Conservation (phyloP, 2,888 invertebrate species). For the Peribatodes rhomboidaria region DNA sequence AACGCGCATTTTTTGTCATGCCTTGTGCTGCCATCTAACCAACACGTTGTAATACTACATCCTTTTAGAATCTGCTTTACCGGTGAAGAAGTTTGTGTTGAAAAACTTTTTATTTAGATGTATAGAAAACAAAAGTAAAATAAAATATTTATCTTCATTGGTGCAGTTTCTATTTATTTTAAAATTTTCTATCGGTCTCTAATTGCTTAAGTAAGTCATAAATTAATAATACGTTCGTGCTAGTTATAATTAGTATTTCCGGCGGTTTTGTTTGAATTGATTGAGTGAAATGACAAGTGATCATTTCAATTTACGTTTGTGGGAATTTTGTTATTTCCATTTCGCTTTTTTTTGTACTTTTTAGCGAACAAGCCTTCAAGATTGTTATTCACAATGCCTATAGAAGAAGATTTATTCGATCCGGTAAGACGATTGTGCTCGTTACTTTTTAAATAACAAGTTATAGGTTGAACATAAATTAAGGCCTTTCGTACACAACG, state of each 20-base stretch:
- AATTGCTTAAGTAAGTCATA: background rate
- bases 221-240: too few species aligned
- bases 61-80: conserved; percentile 49
- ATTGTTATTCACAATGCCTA: conserved; percentile 48
- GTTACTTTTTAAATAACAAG: conserved; percentile 10
- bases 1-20: conserved; percentile 65
- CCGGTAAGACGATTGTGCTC: conserved; percentile 50
- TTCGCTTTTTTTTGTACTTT: conserved; percentile 6
- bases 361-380: conserved; percentile 7
- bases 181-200: background rate
- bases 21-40: conserved; percentile 66
- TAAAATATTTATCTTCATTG: too few species aligned
- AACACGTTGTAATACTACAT: background rate
- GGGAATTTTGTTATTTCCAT: background rate
- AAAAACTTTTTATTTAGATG: background rate
- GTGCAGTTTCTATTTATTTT: too few species aligned
- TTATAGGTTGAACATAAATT: background rate
- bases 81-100: conserved; percentile 38
- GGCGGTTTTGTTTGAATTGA: conserved; percentile 11
- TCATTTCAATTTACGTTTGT: background rate
- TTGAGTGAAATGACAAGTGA: background rate
- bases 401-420: conserved; percentile 51
- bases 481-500: too few species aligned
- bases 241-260: background rate
- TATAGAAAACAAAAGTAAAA: background rate